Conservation (phyloP, 2,888 invertebrate genomes). For the Cremastinae sp. region DNA sequence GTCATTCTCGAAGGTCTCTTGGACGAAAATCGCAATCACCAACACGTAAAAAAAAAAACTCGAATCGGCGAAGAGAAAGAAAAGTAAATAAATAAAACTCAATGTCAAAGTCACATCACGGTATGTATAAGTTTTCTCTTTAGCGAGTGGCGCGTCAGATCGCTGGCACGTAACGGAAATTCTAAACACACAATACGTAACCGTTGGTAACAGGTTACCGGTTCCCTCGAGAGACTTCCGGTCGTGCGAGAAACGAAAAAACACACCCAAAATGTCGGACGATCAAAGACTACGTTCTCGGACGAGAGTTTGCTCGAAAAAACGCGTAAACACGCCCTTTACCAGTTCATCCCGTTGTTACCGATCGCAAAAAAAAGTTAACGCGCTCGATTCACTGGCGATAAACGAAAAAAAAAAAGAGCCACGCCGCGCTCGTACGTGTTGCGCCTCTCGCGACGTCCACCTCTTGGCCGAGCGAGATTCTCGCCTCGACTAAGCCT, state of each 20-base stretch:
- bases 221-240: constrained; percentile 32
- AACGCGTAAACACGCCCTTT: neutral
- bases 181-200: constrained; percentile 37
- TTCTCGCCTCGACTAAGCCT: constrained; percentile 43
- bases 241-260: constrained; percentile 8
- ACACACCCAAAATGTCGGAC: neutral
- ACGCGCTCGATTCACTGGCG: neutral
- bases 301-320: neutral
- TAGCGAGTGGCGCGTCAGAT: constrained; percentile 3
- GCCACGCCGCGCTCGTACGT: constrained; percentile 17
- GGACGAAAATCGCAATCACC: neutral
- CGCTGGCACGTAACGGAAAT: constrained; percentile 24
- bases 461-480: constrained; percentile 49
- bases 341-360: constrained; percentile 1
- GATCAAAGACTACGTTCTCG: neutral
- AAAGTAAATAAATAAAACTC: neutral
- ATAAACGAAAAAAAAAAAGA: constrained; percentile 9
- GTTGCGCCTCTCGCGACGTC: neutral
- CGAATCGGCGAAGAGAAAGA: neutral
- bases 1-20: constrained; percentile 51
- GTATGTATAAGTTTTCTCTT: constrained; percentile 4
- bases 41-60: constrained; percentile 6
- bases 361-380: constrained; percentile 8
- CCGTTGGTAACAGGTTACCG: constrained; percentile 29
- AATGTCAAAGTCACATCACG: constrained; percentile 32